These are phyloP conservation scores for Operophtera brumata DNA, from an alignment of 2,888 invertebrate genomes.

Conservation along the genomic window DNA sequence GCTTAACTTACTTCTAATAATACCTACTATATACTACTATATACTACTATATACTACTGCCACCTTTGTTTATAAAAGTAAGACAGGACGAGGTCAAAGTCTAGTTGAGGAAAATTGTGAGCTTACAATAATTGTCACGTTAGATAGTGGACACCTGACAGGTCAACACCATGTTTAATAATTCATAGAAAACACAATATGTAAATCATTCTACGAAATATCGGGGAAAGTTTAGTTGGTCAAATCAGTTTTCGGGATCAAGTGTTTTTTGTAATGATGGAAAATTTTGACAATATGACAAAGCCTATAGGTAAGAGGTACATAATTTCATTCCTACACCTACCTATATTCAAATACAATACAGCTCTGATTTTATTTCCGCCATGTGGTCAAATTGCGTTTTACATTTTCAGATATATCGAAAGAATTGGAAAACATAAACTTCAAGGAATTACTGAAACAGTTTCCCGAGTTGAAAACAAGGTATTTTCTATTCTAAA, in stretches of 20 bases:
- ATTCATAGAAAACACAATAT: slow-evolving; percentile 36
- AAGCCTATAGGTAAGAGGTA: slow-evolving; percentile 12
- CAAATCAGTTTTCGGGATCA: slow-evolving; percentile 1
- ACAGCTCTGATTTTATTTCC: no score
- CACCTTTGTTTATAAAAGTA: no score
- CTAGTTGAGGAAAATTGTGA: no score
- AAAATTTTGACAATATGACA: slow-evolving; percentile 1
- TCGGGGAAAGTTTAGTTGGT: slow-evolving; percentile 12
- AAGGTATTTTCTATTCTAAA: background rate
- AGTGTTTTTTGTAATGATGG: slow-evolving; percentile 7
- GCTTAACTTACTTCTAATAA: no score
- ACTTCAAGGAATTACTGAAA: slow-evolving; percentile 7
- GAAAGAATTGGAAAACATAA: slow-evolving; percentile 36
- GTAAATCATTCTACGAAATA: background rate
- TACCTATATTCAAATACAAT: background rate
- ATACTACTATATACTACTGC: no score
- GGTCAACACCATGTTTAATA: slow-evolving; percentile 35
- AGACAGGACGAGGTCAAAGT: no score
- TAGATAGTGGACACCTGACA: slow-evolving; percentile 13
- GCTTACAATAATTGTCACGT: slow-evolving; percentile 14
- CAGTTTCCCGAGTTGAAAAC: slow-evolving; percentile 7
- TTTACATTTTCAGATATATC: slow-evolving; percentile 36
- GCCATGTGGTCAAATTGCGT: no score
- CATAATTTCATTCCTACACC: slow-evolving; percentile 1
- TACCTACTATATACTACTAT: no score